Percentiles rank a stretch among this genome's conserved stretches.
These are phyloP conservation scores for Plusia festucae DNA, from an alignment of 2,888 invertebrate species.

Conservation along the genomic window DNA sequence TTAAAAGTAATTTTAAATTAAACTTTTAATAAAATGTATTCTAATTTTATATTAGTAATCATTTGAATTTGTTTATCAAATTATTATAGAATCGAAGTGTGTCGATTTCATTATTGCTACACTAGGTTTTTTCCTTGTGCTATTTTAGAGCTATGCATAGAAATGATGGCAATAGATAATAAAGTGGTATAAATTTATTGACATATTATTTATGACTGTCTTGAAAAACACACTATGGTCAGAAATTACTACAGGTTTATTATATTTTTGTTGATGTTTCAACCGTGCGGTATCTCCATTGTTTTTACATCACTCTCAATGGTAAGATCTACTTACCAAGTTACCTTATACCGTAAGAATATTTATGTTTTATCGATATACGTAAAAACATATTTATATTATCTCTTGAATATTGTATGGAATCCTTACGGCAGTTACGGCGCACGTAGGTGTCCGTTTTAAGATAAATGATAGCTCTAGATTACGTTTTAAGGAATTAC, in stretches of 20 bases:
- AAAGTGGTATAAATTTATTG: no score
- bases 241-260: slow-evolving; percentile 19
- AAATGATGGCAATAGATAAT: no score
- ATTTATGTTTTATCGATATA: slow-evolving; percentile 36
- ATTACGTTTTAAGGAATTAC: no score
- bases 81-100: no score
- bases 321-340: slow-evolving; percentile 29
- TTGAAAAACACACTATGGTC: slow-evolving; percentile 3
- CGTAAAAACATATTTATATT: slow-evolving; percentile 48
- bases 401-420: slow-evolving; percentile 47
- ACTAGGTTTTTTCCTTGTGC: no score
- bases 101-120: no score
- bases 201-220: no score
- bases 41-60: no score
- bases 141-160: no score
- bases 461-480: background rate
- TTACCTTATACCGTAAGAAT: slow-evolving; percentile 36
- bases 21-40: no score
- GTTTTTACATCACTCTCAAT: slow-evolving; percentile 26
- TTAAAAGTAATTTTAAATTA: no score
- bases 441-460: slow-evolving; percentile 27
- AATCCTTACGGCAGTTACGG: slow-evolving; percentile 28
- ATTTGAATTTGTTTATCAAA: no score
- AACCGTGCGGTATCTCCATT: slow-evolving; percentile 29
- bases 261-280: slow-evolving; percentile 28